Conservation (phyloP, 2,797 vertebrate genomes). For the Chelmon rostratus region DNA sequence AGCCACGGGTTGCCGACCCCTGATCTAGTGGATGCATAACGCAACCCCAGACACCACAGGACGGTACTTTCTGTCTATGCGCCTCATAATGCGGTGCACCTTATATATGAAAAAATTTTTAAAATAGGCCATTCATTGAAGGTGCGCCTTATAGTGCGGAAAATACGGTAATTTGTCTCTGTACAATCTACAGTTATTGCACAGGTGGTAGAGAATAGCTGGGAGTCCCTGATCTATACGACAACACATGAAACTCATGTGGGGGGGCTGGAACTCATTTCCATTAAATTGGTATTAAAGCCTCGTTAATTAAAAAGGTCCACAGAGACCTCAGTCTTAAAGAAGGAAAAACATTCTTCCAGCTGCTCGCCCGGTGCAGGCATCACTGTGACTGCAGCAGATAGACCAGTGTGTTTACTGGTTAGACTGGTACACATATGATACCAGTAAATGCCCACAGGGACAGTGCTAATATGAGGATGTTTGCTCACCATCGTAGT, state of each 20-base stretch:
- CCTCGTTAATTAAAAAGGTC: constrained; percentile 60
- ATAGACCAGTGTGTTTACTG: constrained; percentile 7
- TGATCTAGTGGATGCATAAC: too few species aligned
- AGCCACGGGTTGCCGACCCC: too few species aligned
- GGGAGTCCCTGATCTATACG: constrained; percentile 40
- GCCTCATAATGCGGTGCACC: too few species aligned
- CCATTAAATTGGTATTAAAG: constrained; percentile 52
- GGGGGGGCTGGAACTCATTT: constrained; percentile 56
- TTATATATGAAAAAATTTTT: too few species aligned
- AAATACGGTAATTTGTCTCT: constrained; percentile 2
- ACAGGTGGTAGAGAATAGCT: constrained; percentile 26
- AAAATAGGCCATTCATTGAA: too few species aligned
- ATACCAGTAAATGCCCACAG: too few species aligned
- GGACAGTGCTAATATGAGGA: too few species aligned
- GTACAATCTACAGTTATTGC: constrained; percentile 7
- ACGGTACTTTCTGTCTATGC: too few species aligned
- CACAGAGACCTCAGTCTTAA: constrained; percentile 25
- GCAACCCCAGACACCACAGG: too few species aligned
- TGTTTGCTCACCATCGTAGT: too few species aligned
- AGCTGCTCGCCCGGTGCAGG: not conserved
- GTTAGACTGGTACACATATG: not conserved
- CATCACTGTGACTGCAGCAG: not conserved
- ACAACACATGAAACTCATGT: constrained; percentile 34
- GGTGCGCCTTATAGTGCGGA: too few species aligned
- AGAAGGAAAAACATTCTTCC: constrained; percentile 14